Conservation (phyloP, 2,113 vertebrate genomes). For the Picathartes gymnocephalus region DNA sequence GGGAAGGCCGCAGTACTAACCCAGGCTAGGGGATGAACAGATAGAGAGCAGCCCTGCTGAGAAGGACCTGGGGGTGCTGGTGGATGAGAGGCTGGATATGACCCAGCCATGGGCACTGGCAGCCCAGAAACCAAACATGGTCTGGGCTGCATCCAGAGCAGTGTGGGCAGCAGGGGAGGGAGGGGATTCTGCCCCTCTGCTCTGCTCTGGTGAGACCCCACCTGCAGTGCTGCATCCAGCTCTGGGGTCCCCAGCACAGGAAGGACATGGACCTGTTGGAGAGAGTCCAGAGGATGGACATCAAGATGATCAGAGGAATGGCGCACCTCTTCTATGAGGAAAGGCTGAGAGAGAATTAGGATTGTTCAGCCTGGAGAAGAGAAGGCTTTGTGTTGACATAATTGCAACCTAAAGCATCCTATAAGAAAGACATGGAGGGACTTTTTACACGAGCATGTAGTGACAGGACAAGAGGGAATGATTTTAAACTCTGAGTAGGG, state of each 20-base stretch:
- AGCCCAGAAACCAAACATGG: fast-evolving
- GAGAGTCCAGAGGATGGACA: too few species aligned
- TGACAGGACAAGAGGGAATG: neutral
- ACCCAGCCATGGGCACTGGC: fast-evolving
- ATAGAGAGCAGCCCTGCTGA: neutral
- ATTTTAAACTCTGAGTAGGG: neutral
- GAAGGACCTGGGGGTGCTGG: neutral
- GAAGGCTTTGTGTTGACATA: neutral
- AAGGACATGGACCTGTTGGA: fast-evolving
- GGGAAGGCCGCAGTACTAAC: fast-evolving
- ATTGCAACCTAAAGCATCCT: neutral
- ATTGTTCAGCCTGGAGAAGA: neutral
- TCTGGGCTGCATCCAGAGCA: neutral
- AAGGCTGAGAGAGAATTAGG: neutral
- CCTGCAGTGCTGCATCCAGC: neutral
- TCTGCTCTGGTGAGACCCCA: neutral
- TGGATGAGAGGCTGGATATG: neutral
- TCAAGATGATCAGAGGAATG: neutral
- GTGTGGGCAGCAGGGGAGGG: fast-evolving
- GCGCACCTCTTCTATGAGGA: neutral
- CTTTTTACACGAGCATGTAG: neutral
- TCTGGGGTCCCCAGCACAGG: fast-evolving
- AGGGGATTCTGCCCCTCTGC: neutral
- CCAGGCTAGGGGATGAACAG: neutral
- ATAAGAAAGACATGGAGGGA: neutral